phyloP scores from a whole-genome alignment of 2,113 vertebrate genomes.

The Myxocyprinus asiaticus region DNA sequence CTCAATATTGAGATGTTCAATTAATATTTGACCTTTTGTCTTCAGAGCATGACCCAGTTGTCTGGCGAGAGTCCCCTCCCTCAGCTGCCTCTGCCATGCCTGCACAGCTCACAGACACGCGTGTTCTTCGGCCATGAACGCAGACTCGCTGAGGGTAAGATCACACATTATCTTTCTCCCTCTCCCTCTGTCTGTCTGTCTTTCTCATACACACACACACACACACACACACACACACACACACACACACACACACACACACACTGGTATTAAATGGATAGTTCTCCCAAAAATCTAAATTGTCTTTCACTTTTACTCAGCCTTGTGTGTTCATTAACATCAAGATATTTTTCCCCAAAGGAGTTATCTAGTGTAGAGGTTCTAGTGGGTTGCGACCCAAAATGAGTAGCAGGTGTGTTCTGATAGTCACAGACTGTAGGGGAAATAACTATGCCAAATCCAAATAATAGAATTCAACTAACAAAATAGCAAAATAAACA shows the following conservation, averaged over 20 bases:
- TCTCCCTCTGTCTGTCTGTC: background rate
- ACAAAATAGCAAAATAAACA: too few relatives aligned
- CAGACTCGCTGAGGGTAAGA: constrained; percentile 88
- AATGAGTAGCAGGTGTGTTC: too few relatives aligned
- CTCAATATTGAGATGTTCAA: background rate
- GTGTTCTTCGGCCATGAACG: constrained; percentile 96
- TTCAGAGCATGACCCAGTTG: constrained; percentile 49
- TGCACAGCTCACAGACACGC: constrained; percentile 87
- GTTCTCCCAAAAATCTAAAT: background rate
- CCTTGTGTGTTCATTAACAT: too few relatives aligned
- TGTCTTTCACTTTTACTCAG: background rate
- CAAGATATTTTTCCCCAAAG: too few relatives aligned
- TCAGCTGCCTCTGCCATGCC: constrained; percentile 91
- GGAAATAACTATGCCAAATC: too few relatives aligned
- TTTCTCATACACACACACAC: background rate
- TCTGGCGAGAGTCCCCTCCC: constrained; percentile 73
- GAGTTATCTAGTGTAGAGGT: too few relatives aligned
- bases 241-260: background rate
- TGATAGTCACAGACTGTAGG: too few relatives aligned
- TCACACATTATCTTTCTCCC: background rate
- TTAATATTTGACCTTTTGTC: background rate
- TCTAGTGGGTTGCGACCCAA: too few relatives aligned
- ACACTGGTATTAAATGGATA: background rate
- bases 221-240: too few relatives aligned
- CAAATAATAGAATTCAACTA: too few relatives aligned